Base-by-base conservation (phyloP, 1,140 invertebrate genomes). In the Babylonia areolata region DNA sequence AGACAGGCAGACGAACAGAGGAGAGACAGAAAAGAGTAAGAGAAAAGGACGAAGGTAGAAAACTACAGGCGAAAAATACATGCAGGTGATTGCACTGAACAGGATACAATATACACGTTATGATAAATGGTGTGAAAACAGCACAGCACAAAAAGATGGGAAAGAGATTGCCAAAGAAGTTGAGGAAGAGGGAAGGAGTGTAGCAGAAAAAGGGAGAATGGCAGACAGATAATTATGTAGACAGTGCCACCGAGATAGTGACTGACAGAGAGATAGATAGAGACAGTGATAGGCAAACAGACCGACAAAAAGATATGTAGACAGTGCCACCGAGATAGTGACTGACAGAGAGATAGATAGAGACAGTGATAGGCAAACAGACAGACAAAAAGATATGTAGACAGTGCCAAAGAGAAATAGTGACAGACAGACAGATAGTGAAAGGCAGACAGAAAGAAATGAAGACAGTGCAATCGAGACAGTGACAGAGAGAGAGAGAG, bases 391-490 rank as follows among this genome's bases (percentile, higher is more conserved):
- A 58, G 75, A 39, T 23, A 54, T 6, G n/a, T n/a, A n/a, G n/a
- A n/a, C n/a, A n/a, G n/a, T n/a, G n/a, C n/a, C 71, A 80, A 37
- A 85, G 84, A 80, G 39, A 80, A 42, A 80, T 31, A 80, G 46
- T 20, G 46, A 51, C 9, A 51, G 46, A 51, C 9, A 51, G 46
- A 51, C 9, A 51, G 54, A 80, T n/a, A 58, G 40, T 46, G 35
- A 58, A 33, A 58, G 80, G 51, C 3, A n/a, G 51, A 82, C 11
- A 82, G 51, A 40, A 33, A 82, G 80, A 82, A 15, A 51, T 37
- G 28, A 9, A 79, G 77, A 79, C 3, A 79, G 77, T 33, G 77
- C 20, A 35, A 82, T 2, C 12, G 81, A 69, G 28, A 64, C 51
- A 69, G 33, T 69, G 54, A 69, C 20, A 69, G 81, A 64, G 28